A percentile compares a stretch with the other conserved stretches of the same genome.
phyloP scores from a whole-genome alignment of 2,888 invertebrate genomes.

The Heliconius ethilla region DNA sequence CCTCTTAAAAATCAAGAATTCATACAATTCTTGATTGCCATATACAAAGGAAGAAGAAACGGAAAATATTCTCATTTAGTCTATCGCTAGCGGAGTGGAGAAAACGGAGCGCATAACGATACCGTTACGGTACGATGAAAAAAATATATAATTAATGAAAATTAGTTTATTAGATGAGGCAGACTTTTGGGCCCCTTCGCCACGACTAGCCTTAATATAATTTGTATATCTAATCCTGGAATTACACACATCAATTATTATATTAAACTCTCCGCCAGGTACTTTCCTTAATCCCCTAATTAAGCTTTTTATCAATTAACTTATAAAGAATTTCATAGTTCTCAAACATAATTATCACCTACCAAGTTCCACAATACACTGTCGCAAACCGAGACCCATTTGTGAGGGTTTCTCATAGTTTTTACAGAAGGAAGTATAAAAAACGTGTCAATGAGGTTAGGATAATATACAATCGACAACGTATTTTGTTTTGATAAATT shows the following conservation, averaged over 20 bases:
- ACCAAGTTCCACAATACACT: conserved; percentile 53
- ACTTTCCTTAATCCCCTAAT: not conserved
- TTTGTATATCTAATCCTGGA: not conserved
- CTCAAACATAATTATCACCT: conserved; percentile 44
- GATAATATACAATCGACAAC: conserved; percentile 34
- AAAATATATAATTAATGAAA: too few relatives aligned
- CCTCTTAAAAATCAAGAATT: too few relatives aligned
- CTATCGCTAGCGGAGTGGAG: too few relatives aligned
- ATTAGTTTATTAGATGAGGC: too few relatives aligned
- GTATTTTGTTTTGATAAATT: conserved; percentile 37
- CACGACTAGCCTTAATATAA: not conserved
- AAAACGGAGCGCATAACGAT: too few relatives aligned
- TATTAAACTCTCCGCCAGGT: too few relatives aligned
- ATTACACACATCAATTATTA: too few relatives aligned
- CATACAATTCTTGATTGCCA: too few relatives aligned
- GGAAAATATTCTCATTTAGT: too few relatives aligned
- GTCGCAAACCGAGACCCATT: conserved; percentile 57
- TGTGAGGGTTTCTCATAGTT: conserved; percentile 42
- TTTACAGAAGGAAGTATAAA: conserved; percentile 34
- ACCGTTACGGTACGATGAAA: too few relatives aligned
- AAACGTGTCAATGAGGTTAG: conserved; percentile 41
- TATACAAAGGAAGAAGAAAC: too few relatives aligned
- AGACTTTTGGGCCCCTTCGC: too few relatives aligned
- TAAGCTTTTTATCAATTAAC: not conserved
- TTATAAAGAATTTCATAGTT: conserved; percentile 38